Base-by-base conservation (phyloP, 2,888 invertebrate species). In the Pachymerium ferrugineum region DNA sequence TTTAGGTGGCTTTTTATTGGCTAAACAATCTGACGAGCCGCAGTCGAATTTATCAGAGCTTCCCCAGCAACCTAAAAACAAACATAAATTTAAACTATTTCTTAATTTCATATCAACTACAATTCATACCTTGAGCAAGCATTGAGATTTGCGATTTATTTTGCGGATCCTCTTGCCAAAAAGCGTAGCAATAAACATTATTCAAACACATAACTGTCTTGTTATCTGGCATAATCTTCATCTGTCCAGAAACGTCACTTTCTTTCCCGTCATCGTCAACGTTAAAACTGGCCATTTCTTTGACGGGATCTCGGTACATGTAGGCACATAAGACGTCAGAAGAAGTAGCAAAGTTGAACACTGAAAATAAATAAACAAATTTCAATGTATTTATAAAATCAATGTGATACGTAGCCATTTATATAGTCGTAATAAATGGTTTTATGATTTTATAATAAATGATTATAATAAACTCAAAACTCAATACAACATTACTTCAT, bases 111-210 rank as follows among this genome's bases (percentile, higher is more conserved):
- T n/a, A 28, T 70, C n/a, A 3, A 4, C 5, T 8, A 8, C 33
- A 6, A 0, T 38, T 33, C 14, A 54, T 68, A 90, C 91, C 91
- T 87, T 92, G 90, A 72, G 88, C 87, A 74, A 90, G 85, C 69
- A 91, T 86, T 77, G 82, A 82, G 72, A 83, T 77, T 67, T 79
- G 79, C 72, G 87, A 87, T 77, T 87, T 86, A 78, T 89, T 89
- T 12, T 85, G 86, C 72, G 83, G 82, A 78, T 89, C 87, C 77
- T 88, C 86, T 77, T 86, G 85, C 90, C 90, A 91, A 0, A 90
- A 83, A 0, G 91, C 88, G 80, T 88, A 92, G 80, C 92, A 92
- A 77, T 85, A 87, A n/a, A n/a, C n/a, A n/a, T n/a, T n/a, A n/a
- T n/a, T n/a, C n/a, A n/a, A n/a, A n/a, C n/a, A n/a, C n/a, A n/a